Base-by-base conservation (phyloP, 2,888 invertebrate species). In the Penaeus monodon region DNA sequence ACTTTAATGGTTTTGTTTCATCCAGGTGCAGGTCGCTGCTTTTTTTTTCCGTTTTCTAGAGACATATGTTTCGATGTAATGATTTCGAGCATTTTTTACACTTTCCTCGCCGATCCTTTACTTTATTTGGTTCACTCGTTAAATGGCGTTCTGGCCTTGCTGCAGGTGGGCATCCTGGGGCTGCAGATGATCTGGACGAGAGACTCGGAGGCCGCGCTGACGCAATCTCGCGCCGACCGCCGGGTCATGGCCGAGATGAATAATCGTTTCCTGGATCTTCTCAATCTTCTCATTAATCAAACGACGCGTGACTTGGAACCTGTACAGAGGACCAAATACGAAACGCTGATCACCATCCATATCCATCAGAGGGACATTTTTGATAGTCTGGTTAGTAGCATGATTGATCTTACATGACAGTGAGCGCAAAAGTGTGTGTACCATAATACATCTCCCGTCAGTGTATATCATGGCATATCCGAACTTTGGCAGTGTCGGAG, bases 181-280 rank as follows among this genome's bases (percentile, higher is more conserved):
- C 95, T 98, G 89, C 98, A 99, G 94, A 97, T 99, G 95, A 96
- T 98, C 90, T 99, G 99, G 99, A 99, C 99, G 0, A 94, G 98
- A 90, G 98, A 99, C 92, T 95, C 97, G 8, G 98, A 98, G 92
- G 93, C 96, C 88, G 98, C 98, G 0, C 93, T 99, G 88, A 95
- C 96, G 93, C 97, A 97, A 93, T 97, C 98, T 38, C 94, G 97
- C 84, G 96, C 96, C 90, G 98, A 99, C 92, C 96, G 97, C 91
- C 98, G 98, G 92, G 96, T 97, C 78, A 99, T 99, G 99, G 94
- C 95, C 27, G 97, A 98, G 92, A 98, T 98, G 1, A 99, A 99
- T 92, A 97, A 98, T 92, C 73, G 90, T 63, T 99, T 99, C 93
- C 93, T 99, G 77, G 98, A 98, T 92, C 93, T 99, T 29, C 93